Percentiles rank a stretch among this genome's conserved stretches.
Evolutionary conservation across 1,140 invertebrate species (phyloP).

Genomic region (Zelostemma sp.): DNA sequence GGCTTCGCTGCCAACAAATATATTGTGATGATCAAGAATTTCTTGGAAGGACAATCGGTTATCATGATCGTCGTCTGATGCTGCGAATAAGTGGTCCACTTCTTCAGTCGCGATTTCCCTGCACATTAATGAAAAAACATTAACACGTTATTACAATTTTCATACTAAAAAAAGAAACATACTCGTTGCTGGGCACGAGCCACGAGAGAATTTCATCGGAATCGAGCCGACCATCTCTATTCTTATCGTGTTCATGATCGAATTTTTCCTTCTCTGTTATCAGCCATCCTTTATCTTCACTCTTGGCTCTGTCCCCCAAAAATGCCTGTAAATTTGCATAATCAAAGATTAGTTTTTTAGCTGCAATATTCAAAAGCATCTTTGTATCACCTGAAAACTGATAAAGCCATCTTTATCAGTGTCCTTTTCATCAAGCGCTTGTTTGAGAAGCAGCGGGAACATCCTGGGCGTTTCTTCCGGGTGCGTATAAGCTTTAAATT

Average conservation of each 20-base stretch:
- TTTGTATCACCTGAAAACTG: conserved; percentile 72
- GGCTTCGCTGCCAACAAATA: conserved; percentile 96
- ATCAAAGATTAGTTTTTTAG: too few relatives aligned
- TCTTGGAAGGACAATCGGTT: conserved; percentile 86
- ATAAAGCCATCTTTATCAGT: conserved; percentile 85
- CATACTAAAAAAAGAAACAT: conserved; percentile 60
- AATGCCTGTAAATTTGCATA: conserved; percentile 74
- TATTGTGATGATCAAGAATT: conserved; percentile 89
- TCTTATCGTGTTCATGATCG: conserved; percentile 87
- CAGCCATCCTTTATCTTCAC: conserved; percentile 86
- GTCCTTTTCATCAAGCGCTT: conserved; percentile 90
- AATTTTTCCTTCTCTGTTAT: conserved; percentile 91
- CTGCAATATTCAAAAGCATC: too few relatives aligned
- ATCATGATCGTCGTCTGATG: conserved; percentile 92
- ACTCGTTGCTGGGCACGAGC: conserved; percentile 94
- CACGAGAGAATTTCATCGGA: conserved; percentile 87
- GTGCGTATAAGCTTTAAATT: conserved; percentile 92
- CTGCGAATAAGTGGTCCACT: conserved; percentile 89
- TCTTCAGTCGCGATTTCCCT: conserved; percentile 89
- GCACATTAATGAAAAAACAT: too few relatives aligned
- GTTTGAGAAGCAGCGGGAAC: conserved; percentile 85
- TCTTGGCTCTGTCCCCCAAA: conserved; percentile 79
- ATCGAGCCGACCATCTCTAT: conserved; percentile 87
- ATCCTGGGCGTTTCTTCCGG: conserved; percentile 94
- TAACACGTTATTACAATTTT: conserved; percentile 11